A percentile compares a stretch with the other conserved stretches of the same genome.
These are phyloP conservation scores for Mactromeris polynyma DNA, from an alignment of 2,888 invertebrate species.

Conservation along the genomic window DNA sequence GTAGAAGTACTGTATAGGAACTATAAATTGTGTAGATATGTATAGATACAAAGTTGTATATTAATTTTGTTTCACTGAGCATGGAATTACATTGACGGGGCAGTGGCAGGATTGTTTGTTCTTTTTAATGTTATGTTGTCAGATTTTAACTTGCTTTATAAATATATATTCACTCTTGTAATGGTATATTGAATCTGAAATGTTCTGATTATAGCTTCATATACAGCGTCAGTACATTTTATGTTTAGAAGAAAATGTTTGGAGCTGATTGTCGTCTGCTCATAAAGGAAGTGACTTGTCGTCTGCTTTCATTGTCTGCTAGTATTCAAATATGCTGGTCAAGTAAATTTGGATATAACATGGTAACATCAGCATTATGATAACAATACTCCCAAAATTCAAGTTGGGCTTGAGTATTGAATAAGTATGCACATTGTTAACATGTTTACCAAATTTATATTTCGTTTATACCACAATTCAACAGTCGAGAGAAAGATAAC, in stretches of 20 bases:
- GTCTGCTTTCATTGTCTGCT: not conserved
- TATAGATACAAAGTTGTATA: conserved; percentile 43
- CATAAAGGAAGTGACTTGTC: not conserved
- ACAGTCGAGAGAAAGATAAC: no score
- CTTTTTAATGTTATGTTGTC: not conserved
- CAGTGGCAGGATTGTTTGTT: conserved; percentile 43
- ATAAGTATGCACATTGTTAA: no score
- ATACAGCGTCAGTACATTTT: not conserved
- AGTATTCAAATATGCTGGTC: no score
- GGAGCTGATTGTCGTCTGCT: not conserved
- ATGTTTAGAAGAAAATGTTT: not conserved
- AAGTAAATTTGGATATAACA: no score
- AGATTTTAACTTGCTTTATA: not conserved
- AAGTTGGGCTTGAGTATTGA: no score
- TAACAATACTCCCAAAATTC: no score
- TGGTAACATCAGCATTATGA: no score
- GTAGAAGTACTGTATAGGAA: conserved; percentile 32
- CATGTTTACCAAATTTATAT: no score
- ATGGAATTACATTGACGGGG: conserved; percentile 35
- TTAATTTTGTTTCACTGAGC: conserved; percentile 31
- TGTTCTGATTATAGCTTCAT: not conserved
- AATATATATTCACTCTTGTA: not conserved
- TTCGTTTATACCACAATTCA: no score
- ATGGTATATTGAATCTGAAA: not conserved
- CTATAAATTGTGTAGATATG: conserved; percentile 42